Evolutionary conservation across 2,888 invertebrate genomes (phyloP), one percentile per base, ranked within the genome.

Genomic region (Eurois occulta): DNA sequence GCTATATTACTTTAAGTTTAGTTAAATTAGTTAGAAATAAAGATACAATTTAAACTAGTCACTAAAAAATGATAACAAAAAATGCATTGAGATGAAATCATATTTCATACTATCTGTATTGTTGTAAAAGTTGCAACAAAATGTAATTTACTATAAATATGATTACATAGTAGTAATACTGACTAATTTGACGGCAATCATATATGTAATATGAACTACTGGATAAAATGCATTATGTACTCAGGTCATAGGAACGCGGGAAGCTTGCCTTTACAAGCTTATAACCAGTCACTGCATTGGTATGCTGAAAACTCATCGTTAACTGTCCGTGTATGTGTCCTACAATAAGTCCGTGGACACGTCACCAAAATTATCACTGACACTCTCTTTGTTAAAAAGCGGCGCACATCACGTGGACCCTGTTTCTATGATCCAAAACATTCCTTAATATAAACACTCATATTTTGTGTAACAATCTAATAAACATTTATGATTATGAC

Each of bases 401-500:
- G 41, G 3, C n/a, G 52, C 55, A 72, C 55, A 58, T 60, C 21
- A 32, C 6, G 18, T 24, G 7, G 13, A 43, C n/a, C 62, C 35
- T 28, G 81, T 62, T 80, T 52, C 67, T 82, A 82, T 80, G 70
- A 84, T 38, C 80, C 38, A 75, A 70, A 83, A 55, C 28, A 65
- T 58, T 66, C n/a, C 65, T 74, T 65, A 70, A 58, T 69, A 28
- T 60, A 73, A 73, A 82, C 55, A 84, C 64, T 64, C 46, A 70
- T 74, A 80, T 46, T 46, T 46, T 13, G 0, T 43, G 52, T 28
- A 38, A 74, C 13, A 43, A 62, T 67, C 24, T 2, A 75, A 52
- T 43, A 13, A 67, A 64, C 13, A 65, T 60, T 43, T 43, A 32
- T 41, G 5, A 62, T 65, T 38, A 71, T 38, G 24, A 28, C 13